phyloP scores from a whole-genome alignment of 2,888 invertebrate genomes.

The Rhagophthalmus giganteus region DNA sequence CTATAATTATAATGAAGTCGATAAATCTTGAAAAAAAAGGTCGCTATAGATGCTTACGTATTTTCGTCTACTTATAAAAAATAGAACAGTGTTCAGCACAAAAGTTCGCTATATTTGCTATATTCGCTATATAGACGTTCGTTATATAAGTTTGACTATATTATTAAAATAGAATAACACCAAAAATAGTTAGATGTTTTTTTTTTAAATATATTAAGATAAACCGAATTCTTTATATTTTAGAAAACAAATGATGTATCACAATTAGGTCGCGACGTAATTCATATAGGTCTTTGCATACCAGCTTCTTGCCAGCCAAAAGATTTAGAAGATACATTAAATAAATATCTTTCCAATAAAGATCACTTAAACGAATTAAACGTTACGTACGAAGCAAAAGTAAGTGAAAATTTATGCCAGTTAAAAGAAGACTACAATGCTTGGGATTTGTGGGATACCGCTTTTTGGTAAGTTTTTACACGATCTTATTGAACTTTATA shows the following conservation, averaged over 20 bases:
- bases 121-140: too few relatives aligned
- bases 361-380: slow-evolving; percentile 42
- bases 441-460: slow-evolving; percentile 46
- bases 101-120: too few relatives aligned
- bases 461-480: slow-evolving; percentile 51
- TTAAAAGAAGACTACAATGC: slow-evolving; percentile 40
- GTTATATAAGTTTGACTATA: too few relatives aligned
- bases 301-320: slow-evolving; percentile 48
- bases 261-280: slow-evolving; percentile 45
- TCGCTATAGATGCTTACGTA: too few relatives aligned
- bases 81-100: not conserved
- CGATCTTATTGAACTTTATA: too few relatives aligned
- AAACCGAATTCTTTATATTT: too few relatives aligned
- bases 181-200: too few relatives aligned
- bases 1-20: too few relatives aligned
- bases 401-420: slow-evolving; percentile 47
- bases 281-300: slow-evolving; percentile 50
- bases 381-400: slow-evolving; percentile 46
- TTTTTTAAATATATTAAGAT: too few relatives aligned
- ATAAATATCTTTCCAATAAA: slow-evolving; percentile 40
- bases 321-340: slow-evolving; percentile 46
- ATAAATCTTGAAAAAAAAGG: too few relatives aligned
- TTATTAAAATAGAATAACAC: too few relatives aligned
- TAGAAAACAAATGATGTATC: slow-evolving; percentile 43
- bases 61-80: not conserved